These are phyloP conservation scores for Chaetophractus vellerosus DNA, from an alignment of 2,797 vertebrate species.

Conservation along the genomic window DNA sequence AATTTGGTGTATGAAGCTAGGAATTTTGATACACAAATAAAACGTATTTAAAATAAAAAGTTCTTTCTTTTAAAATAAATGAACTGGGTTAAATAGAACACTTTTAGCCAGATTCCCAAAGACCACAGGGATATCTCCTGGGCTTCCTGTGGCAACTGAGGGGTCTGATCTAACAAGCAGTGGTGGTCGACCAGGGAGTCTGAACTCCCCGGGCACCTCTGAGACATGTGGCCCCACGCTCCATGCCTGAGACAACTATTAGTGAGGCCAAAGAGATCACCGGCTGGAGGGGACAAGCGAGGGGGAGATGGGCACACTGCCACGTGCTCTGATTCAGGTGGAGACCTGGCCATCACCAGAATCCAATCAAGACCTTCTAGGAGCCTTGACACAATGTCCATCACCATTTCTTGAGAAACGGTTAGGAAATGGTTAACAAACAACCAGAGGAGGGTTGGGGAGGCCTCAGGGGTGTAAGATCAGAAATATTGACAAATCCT, in stretches of 20 bases:
- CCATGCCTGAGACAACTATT: not conserved
- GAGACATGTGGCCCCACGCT: not conserved
- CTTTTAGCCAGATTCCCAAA: not conserved
- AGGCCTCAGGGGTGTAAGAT: conserved; percentile 7
- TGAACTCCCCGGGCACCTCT: not conserved
- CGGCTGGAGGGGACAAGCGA: not conserved
- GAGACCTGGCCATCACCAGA: not conserved
- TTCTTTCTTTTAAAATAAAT: not conserved
- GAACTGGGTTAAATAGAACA: not conserved
- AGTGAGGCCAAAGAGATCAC: not conserved
- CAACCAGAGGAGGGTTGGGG: not conserved
- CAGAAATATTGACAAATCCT: conserved; percentile 42
- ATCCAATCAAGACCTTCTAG: not conserved
- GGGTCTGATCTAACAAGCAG: not conserved
- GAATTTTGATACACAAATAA: too few species aligned
- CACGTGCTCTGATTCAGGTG: not conserved
- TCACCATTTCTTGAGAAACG: conserved; percentile 10
- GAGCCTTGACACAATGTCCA: not conserved
- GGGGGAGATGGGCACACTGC: too few species aligned
- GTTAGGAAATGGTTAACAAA: conserved; percentile 67
- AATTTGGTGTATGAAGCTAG: too few species aligned
- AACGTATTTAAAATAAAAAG: too few species aligned
- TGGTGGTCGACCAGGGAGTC: not conserved
- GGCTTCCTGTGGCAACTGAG: not conserved
- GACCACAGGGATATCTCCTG: not conserved